Percentiles rank a stretch among this genome's conserved stretches.
Evolutionary conservation across 2,113 vertebrate genomes (phyloP).

Genomic region (Arothron firmamentum): DNA sequence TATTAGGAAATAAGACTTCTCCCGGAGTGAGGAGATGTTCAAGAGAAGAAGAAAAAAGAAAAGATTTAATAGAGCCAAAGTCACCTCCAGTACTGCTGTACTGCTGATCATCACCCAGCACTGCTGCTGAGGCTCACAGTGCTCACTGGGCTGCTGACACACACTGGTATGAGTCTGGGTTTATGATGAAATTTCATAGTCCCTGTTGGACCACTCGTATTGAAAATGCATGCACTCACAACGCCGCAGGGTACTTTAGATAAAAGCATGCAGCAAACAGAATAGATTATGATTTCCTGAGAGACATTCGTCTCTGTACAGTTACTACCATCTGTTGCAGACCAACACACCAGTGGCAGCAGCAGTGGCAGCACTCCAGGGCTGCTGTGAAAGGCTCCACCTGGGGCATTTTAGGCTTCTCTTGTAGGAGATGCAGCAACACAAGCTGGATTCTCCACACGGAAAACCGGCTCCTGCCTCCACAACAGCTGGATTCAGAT

Average conservation of each 20-base stretch:
- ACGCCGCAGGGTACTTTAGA: conserved; percentile 38
- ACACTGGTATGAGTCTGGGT: conserved; percentile 1
- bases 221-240: conserved; percentile 11
- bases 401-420: conserved; percentile 24
- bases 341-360: not conserved
- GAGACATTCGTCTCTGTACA: conserved; percentile 36
- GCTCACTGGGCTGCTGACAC: not conserved
- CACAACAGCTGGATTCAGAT: conserved; percentile 18
- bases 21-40: conserved; percentile 3
- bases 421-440: conserved; percentile 16
- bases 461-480: conserved; percentile 17
- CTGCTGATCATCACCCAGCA: conserved; percentile 9
- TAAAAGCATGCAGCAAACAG: conserved; percentile 54
- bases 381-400: conserved; percentile 34
- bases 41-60: conserved; percentile 6
- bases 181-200: conserved; percentile 26
- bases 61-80: conserved; percentile 26
- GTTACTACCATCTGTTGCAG: conserved; percentile 47
- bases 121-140: not conserved
- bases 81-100: conserved; percentile 18
- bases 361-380: conserved; percentile 39
- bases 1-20: conserved; percentile 15
- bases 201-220: conserved; percentile 12
- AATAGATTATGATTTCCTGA: conserved; percentile 47
- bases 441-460: conserved; percentile 33